Conservation (phyloP, 2,113 vertebrate genomes). For the Anoura caudifer region DNA sequence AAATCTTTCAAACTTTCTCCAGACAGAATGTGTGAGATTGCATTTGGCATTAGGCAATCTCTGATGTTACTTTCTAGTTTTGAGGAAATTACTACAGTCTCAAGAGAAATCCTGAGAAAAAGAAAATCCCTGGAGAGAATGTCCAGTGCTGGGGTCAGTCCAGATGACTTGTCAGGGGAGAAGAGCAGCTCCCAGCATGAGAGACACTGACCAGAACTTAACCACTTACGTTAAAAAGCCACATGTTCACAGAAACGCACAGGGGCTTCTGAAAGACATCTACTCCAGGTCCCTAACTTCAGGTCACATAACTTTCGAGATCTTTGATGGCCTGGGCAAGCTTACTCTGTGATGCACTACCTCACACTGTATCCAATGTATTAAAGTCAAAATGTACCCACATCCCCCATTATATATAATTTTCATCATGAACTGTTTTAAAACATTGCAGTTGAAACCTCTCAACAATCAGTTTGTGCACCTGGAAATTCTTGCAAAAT, state of each 20-base stretch:
- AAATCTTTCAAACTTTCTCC: background rate
- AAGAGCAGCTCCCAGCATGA: background rate
- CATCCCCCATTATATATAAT: background rate
- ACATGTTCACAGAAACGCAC: background rate
- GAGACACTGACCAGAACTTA: background rate
- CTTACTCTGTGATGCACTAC: background rate
- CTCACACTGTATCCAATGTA: background rate
- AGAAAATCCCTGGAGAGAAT: background rate
- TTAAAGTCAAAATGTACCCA: background rate
- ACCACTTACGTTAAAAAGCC: background rate
- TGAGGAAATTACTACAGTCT: background rate
- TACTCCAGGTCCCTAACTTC: background rate
- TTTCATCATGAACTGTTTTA: background rate
- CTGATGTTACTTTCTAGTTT: background rate
- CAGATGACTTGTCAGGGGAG: background rate
- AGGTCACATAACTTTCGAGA: background rate
- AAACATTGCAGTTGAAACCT: background rate
- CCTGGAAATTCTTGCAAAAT: slow-evolving; percentile 2
- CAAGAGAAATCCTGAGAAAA: background rate
- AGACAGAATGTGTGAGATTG: background rate
- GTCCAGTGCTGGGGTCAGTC: background rate
- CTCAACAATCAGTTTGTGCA: background rate
- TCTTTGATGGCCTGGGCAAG: background rate
- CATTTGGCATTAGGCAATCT: background rate
- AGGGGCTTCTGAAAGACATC: background rate